Evolutionary conservation across 2,888 invertebrate genomes (phyloP), one percentile per base, ranked within the genome.

Genomic region (Agrochola litura): DNA sequence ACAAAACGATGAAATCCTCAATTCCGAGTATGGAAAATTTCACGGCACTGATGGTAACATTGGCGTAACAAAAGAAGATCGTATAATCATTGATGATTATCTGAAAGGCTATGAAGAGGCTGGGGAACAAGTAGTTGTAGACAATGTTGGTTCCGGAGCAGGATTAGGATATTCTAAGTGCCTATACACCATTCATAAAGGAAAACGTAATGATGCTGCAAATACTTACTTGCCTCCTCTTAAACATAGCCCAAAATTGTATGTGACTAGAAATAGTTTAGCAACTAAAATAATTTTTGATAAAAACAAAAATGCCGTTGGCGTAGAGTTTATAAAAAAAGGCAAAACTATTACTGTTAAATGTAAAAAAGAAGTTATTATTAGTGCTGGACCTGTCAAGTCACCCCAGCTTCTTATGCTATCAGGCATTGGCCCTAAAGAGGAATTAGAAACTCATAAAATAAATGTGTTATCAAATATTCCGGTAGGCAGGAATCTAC

Each of bases 181-280:
- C 2, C 93, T 96, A 72, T 94, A 91, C 37, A 97, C 94, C 19
- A 91, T 96, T 84, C 92, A 93, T 43, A 88, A 92, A 9, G 87
- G 86, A 0, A 97, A 97, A 0, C 96, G 89, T 46, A 88, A 88
- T 73, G 85, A 87, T 37, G 86, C 88, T 19, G 92, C 97, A 0
- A 90, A 95, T 22, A 72, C 77, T 14, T 89, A 85, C 41, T 54
- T 91, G n/a, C 49, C 69, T n/a, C 71, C 76, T 16, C 67, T 81
- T 6, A 89, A 86, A 74, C 9, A 86, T 6, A 73, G 92, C 89
- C 43, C 97, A 97, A n/a, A 97, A 97, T 49, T 95, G 97, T 66
- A 97, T 97, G 89, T 91, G 5, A 65, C 84, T n/a, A 90, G 84
- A 70, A 81, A 86, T 12, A 83, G 88, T 25, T 65, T 86, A 8